Percentiles rank a stretch among this genome's conserved stretches.
phyloP scores from a whole-genome alignment of 1,140 invertebrate species.

The Stenopsyche tienmushanensis region DNA sequence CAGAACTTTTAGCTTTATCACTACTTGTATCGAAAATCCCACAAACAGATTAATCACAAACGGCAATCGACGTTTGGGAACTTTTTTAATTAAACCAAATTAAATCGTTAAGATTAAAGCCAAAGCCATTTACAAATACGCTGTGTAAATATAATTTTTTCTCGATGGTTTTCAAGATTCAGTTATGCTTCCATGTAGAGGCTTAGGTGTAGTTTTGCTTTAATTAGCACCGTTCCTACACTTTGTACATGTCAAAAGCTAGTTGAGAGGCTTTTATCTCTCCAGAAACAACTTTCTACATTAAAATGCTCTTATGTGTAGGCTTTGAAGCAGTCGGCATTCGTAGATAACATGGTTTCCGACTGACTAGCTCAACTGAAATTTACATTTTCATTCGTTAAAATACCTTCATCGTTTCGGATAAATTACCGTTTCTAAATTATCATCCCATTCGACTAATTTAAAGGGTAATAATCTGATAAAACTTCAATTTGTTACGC shows the following conservation, averaged over 20 bases:
- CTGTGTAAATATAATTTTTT: too few relatives aligned
- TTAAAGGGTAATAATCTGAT: too few relatives aligned
- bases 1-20: not conserved
- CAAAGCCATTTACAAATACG: not conserved
- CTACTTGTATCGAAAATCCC: not conserved
- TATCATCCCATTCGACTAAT: too few relatives aligned
- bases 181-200: not conserved
- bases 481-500: too few relatives aligned
- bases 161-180: not conserved
- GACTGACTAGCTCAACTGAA: constrained; percentile 11
- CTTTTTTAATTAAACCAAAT: not conserved
- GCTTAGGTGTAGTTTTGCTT: constrained; percentile 18
- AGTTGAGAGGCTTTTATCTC: constrained; percentile 31
- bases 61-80: constrained; percentile 1
- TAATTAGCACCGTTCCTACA: constrained; percentile 28
- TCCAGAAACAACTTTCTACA: constrained; percentile 36
- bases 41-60: constrained; percentile 2
- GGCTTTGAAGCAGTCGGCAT: constrained; percentile 20
- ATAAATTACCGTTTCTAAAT: not conserved
- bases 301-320: constrained; percentile 26
- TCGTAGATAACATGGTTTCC: constrained; percentile 20
- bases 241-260: constrained; percentile 22
- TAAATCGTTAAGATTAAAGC: not conserved
- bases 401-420: not conserved
- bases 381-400: constrained; percentile 10